These are phyloP conservation scores for Polyommatus iphigenia DNA, from an alignment of 2,888 invertebrate species.

Conservation along the genomic window DNA sequence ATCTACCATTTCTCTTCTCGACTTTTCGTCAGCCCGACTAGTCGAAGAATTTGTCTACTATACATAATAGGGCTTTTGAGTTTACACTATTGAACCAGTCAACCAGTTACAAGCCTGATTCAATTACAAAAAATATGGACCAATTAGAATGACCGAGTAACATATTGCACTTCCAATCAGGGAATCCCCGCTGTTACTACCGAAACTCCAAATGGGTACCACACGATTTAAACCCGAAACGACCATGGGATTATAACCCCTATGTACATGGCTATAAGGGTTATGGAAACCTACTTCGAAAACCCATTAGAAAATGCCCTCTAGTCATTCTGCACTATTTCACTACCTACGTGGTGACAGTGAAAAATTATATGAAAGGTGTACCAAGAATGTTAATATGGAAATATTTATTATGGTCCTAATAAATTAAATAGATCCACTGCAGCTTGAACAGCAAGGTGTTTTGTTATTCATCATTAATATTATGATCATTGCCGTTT, in stretches of 20 bases:
- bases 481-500: neutral
- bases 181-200: constrained; percentile 75
- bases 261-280: neutral
- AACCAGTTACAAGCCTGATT: neutral
- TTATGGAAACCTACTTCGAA: neutral
- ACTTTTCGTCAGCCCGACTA: too few relatives aligned
- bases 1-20: too few relatives aligned
- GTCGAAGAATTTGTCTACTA: too few relatives aligned
- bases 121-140: constrained; percentile 5
- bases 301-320: constrained; percentile 49
- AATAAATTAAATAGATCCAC: constrained; percentile 36
- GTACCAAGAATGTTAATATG: constrained; percentile 15
- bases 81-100: too few relatives aligned
- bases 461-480: neutral
- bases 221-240: constrained; percentile 64
- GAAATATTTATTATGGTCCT: constrained; percentile 35
- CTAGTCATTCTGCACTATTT: constrained; percentile 63
- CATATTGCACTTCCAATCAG: constrained; percentile 78
- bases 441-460: constrained; percentile 2
- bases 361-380: constrained; percentile 20
- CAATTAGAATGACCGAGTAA: constrained; percentile 47
- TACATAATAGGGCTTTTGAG: too few relatives aligned
- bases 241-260: neutral
- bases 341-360: constrained; percentile 52
- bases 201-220: constrained; percentile 67